Evolutionary conservation across 2,797 vertebrate species (phyloP).

Genomic region (Gymnoscopelus braueri): DNA sequence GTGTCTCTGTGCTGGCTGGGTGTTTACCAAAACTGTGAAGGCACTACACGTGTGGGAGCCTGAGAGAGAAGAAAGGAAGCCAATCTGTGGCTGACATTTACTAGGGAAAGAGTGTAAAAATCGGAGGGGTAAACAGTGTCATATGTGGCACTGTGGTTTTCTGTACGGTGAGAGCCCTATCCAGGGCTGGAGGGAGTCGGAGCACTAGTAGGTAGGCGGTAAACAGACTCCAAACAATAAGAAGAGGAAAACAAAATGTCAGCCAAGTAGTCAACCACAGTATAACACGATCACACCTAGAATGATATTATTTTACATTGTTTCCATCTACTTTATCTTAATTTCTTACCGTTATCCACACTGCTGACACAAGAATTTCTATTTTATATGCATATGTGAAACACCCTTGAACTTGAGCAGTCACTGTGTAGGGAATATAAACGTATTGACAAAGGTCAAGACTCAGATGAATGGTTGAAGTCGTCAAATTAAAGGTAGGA

Average conservation of each 20-base stretch:
- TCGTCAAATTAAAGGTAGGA: background rate
- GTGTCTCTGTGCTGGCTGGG: conserved; percentile 55
- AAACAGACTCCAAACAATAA: conserved; percentile 22
- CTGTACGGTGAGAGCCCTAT: conserved; percentile 27
- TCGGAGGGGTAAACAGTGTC: background rate
- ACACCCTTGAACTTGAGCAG: no score
- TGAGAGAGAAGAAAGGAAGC: conserved; percentile 44
- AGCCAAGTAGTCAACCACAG: conserved; percentile 2
- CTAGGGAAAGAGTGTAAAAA: conserved; percentile 26
- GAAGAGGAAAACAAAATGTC: background rate
- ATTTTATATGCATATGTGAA: no score
- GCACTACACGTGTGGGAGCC: conserved; percentile 57
- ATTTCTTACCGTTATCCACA: background rate
- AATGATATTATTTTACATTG: background rate
- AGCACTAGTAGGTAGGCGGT: background rate
- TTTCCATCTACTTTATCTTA: background rate
- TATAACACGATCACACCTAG: background rate
- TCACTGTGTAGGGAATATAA: no score
- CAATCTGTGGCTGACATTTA: conserved; percentile 52
- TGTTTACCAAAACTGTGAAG: conserved; percentile 55
- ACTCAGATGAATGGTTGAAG: background rate
- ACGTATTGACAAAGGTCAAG: background rate
- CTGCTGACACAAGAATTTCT: background rate
- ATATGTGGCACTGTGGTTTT: conserved; percentile 28
- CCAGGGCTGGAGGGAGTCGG: conserved; percentile 24